These are phyloP conservation scores for Drosophila prosaltans DNA, from an alignment of 1,140 invertebrate species.

Conservation along the genomic window DNA sequence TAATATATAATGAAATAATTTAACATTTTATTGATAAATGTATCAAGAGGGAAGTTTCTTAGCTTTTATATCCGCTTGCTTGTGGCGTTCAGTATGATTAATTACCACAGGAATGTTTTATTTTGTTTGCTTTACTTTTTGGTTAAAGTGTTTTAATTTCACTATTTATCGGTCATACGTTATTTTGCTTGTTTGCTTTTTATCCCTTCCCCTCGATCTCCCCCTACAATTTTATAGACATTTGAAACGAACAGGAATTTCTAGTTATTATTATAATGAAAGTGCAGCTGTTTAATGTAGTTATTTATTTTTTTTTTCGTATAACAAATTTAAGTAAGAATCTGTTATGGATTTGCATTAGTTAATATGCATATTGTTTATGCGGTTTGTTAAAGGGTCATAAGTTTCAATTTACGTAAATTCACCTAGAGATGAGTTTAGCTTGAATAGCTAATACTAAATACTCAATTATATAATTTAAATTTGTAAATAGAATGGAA, in stretches of 20 bases:
- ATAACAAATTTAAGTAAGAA: background rate
- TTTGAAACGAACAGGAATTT: background rate
- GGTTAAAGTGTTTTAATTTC: too few relatives aligned
- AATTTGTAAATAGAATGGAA: too few relatives aligned
- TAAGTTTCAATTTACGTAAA: background rate
- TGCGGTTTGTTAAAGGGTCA: background rate
- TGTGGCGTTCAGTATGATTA: too few relatives aligned
- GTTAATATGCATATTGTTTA: background rate
- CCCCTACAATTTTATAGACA: background rate
- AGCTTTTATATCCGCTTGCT: background rate
- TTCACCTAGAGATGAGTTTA: background rate
- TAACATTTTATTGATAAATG: background rate
- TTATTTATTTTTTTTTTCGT: background rate
- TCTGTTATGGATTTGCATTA: background rate
- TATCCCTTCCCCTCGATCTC: background rate
- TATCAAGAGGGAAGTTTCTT: background rate
- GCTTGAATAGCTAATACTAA: too few relatives aligned
- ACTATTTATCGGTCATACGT: background rate
- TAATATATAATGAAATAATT: too few relatives aligned
- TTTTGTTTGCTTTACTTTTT: too few relatives aligned
- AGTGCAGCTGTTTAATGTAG: too few relatives aligned
- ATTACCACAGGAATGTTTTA: too few relatives aligned
- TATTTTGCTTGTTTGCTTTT: constrained; percentile 15
- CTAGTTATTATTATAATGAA: too few relatives aligned
- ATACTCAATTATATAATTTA: too few relatives aligned